A percentile compares a stretch with the other conserved stretches of the same genome.
Evolutionary conservation across 2,797 vertebrate species (phyloP).

Genomic region (Melanotaenia boesemani): DNA sequence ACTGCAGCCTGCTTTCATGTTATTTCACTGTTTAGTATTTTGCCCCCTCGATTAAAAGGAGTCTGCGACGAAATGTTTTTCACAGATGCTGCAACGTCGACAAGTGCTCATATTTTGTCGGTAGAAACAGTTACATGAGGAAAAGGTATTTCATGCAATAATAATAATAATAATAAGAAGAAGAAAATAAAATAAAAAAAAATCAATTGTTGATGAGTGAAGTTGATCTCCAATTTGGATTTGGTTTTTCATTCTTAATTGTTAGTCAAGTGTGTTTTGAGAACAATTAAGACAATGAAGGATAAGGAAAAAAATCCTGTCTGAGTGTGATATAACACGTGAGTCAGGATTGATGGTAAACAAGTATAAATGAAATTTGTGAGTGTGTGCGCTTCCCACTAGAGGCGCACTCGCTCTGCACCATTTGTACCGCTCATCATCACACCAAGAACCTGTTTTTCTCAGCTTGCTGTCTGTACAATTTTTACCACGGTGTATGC

Average conservation of each 20-base stretch:
- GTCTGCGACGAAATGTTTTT: background rate
- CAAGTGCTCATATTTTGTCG: background rate
- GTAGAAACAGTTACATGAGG: background rate
- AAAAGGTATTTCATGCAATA: background rate
- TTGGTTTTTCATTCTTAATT: background rate
- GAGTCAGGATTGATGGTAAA: constrained; percentile 77
- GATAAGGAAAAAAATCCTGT: background rate
- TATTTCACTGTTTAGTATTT: background rate
- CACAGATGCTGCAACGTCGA: background rate
- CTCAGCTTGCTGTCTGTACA: constrained; percentile 6
- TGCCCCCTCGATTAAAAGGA: background rate
- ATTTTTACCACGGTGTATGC: background rate
- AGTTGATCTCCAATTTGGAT: background rate
- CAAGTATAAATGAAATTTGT: constrained; percentile 58
- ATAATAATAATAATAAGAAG: too few species aligned
- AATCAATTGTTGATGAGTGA: background rate
- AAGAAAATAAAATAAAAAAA: background rate
- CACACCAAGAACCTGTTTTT: constrained; percentile 1
- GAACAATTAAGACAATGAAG: constrained; percentile 12
- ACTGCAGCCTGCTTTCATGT: background rate
- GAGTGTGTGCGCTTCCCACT: constrained; percentile 35
- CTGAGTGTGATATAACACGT: constrained; percentile 63
- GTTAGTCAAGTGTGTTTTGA: background rate
- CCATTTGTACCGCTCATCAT: constrained; percentile 50
- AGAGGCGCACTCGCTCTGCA: constrained; percentile 76